Percentiles rank a stretch among this genome's conserved stretches.
Evolutionary conservation across 2,113 vertebrate genomes (phyloP).

Genomic region (Thamnaconus septentrionalis): DNA sequence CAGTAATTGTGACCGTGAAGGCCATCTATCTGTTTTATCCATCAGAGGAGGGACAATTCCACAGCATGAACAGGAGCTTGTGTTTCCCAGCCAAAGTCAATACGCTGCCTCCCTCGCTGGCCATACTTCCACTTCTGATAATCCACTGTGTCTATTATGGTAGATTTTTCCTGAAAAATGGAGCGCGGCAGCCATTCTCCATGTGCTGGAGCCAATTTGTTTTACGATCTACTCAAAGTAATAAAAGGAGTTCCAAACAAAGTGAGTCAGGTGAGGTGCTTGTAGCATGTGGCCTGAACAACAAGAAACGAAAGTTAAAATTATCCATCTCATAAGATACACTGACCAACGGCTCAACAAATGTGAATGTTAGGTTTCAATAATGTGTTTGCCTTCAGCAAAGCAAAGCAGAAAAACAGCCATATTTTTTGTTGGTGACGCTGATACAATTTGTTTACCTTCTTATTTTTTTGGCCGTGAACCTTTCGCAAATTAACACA

Average conservation of each 20-base stretch:
- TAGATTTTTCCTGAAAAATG: neutral
- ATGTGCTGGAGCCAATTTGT: conserved; percentile 11
- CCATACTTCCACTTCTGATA: conserved; percentile 35
- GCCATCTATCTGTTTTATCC: conserved; percentile 56
- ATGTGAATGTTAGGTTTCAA: too few relatives aligned
- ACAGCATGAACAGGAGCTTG: conserved; percentile 32
- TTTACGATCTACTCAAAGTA: conserved; percentile 20
- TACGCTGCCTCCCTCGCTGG: conserved; percentile 17
- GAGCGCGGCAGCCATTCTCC: neutral
- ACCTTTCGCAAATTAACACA: too few relatives aligned
- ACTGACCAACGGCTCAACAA: too few relatives aligned
- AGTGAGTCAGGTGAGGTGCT: too few relatives aligned
- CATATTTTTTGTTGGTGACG: too few relatives aligned
- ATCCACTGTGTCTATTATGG: conserved; percentile 18
- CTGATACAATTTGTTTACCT: too few relatives aligned
- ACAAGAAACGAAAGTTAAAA: too few relatives aligned
- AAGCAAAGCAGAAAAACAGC: too few relatives aligned
- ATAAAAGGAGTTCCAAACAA: conserved; percentile 34
- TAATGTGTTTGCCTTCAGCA: too few relatives aligned
- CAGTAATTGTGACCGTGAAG: conserved; percentile 9
- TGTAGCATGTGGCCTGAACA: too few relatives aligned
- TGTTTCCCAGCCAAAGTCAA: conserved; percentile 55
- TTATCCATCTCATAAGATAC: too few relatives aligned
- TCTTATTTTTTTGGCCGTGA: too few relatives aligned
- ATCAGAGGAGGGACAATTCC: conserved; percentile 44